Conservation (phyloP, 2,797 vertebrate species). For the Heliangelus exortis region DNA sequence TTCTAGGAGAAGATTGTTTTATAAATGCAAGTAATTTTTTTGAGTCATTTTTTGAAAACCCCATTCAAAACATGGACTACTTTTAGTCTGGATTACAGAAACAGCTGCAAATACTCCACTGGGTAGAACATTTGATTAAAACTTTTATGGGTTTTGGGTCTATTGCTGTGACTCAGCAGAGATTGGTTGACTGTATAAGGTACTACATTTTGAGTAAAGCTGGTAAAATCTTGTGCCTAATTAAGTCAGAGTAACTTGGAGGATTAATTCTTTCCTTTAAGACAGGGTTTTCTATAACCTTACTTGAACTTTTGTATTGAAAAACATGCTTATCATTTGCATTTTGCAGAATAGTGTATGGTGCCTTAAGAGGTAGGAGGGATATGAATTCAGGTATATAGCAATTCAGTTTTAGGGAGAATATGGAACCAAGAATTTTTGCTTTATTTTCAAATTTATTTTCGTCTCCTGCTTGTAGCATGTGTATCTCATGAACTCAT, state of each 20-base stretch:
- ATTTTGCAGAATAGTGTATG: not conserved
- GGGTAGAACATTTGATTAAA: not conserved
- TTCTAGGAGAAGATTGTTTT: not conserved
- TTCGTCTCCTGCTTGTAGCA: not conserved
- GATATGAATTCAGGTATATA: not conserved
- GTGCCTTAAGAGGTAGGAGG: not conserved
- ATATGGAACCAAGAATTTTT: not conserved
- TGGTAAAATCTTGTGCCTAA: not conserved
- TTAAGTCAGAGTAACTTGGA: not conserved
- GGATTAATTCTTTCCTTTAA: not conserved
- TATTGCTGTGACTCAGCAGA: not conserved
- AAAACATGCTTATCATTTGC: not conserved
- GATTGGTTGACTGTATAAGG: not conserved
- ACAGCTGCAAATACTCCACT: not conserved
- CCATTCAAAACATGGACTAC: rapidly evolving
- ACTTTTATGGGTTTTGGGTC: rapidly evolving
- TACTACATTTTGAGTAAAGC: not conserved
- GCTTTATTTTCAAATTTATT: not conserved
- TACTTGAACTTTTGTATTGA: not conserved
- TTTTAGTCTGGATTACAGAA: not conserved
- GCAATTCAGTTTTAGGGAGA: not conserved
- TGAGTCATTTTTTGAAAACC: not conserved
- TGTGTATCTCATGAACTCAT: not conserved
- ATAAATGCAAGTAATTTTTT: not conserved
- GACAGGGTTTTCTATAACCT: not conserved